phyloP scores from a whole-genome alignment of 2,888 invertebrate genomes.

The Ectemnius continuus region DNA sequence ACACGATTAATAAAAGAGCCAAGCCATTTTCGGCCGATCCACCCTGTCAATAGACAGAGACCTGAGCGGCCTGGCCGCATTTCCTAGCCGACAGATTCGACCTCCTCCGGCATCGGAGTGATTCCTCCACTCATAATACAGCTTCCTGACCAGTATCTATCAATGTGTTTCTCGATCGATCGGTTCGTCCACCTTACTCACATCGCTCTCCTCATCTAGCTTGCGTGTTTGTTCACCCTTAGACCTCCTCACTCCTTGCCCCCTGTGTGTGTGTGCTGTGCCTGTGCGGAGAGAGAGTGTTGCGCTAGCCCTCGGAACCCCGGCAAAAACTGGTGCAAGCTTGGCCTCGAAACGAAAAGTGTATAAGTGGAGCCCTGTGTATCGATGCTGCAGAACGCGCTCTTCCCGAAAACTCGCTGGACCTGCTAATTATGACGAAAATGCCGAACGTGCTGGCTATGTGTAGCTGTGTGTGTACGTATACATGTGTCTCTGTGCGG shows the following conservation, averaged over 20 bases:
- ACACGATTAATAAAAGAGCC: too few relatives aligned
- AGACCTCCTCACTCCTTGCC: neutral
- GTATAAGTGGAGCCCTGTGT: conserved; percentile 34
- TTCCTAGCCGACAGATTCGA: too few relatives aligned
- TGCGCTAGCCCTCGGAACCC: conserved; percentile 33
- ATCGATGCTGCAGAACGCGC: conserved; percentile 23
- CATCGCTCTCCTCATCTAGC: conserved; percentile 6
- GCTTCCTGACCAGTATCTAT: conserved; percentile 4
- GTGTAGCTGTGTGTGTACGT: conserved; percentile 53
- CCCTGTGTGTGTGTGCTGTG: conserved; percentile 14
- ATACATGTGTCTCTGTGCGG: conserved; percentile 48
- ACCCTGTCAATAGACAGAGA: too few relatives aligned
- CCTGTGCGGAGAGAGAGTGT: conserved; percentile 22
- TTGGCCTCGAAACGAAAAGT: conserved; percentile 39
- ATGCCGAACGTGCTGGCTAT: conserved; percentile 39
- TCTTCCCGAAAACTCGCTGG: conserved; percentile 7
- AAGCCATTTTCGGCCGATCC: too few relatives aligned
- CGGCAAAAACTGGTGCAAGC: conserved; percentile 49
- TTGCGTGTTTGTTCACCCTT: neutral
- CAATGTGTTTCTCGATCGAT: conserved; percentile 2
- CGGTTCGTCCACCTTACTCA: conserved; percentile 7
- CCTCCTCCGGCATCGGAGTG: too few relatives aligned
- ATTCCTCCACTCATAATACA: neutral
- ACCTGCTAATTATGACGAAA: conserved; percentile 7
- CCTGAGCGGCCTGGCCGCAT: too few relatives aligned